phyloP scores from a whole-genome alignment of 1,140 invertebrate genomes.

The Diplogasteroides magnus region DNA sequence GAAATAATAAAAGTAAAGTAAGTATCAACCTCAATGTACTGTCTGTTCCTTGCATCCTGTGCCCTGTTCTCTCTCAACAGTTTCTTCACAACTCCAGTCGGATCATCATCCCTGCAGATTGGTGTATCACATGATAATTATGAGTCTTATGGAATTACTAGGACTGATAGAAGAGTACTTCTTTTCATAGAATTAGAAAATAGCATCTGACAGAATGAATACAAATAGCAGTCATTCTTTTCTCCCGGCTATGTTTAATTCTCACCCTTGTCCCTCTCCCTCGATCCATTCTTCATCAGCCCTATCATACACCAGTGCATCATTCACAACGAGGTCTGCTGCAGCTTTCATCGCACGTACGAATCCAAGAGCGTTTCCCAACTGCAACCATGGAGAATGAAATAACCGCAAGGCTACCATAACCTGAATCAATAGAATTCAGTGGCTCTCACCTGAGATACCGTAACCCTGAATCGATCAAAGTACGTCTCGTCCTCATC shows the following conservation, averaged over 20 bases:
- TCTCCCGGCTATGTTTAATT: not conserved
- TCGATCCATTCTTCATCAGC: not conserved
- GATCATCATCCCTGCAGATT: not conserved
- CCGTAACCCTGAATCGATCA: conserved; percentile 83
- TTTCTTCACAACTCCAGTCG: not conserved
- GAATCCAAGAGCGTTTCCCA: conserved; percentile 90
- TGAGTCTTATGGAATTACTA: too few species aligned
- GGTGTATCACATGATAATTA: too few species aligned
- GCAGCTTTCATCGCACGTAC: conserved; percentile 88
- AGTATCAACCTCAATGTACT: not conserved
- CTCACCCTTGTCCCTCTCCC: conserved; percentile 3
- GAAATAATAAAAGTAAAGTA: too few species aligned
- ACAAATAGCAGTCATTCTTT: too few species aligned
- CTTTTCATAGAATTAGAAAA: too few species aligned
- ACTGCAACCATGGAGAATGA: conserved; percentile 34
- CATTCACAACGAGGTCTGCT: conserved; percentile 64
- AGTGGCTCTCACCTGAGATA: conserved; percentile 63
- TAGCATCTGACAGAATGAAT: too few species aligned
- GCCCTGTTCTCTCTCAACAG: conserved; percentile 4
- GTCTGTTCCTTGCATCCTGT: conserved; percentile 14
- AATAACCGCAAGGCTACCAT: conserved; percentile 5
- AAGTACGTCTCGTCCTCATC: conserved; percentile 74
- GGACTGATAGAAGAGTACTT: too few species aligned
- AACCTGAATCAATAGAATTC: not conserved
- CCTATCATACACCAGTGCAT: conserved; percentile 3